A percentile compares a stretch with the other conserved stretches of the same genome.
These are phyloP conservation scores for Euphonia xanthogaster DNA, from an alignment of 2,797 vertebrate species.

Conservation along the genomic window DNA sequence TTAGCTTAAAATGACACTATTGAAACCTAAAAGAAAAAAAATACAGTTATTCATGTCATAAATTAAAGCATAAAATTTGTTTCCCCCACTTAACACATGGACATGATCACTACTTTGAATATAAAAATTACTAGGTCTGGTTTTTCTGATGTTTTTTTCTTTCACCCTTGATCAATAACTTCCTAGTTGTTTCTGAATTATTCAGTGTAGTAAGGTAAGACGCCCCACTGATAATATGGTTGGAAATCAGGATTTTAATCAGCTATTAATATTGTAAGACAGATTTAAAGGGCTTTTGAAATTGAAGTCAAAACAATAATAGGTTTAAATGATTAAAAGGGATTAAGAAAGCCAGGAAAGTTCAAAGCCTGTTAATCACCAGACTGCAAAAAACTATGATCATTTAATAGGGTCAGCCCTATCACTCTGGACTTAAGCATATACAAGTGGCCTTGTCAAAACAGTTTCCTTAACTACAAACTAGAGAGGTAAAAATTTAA, in stretches of 20 bases:
- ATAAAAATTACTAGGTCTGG: not conserved
- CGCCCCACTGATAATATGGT: not conserved
- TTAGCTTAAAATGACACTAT: not conserved
- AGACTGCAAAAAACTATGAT: not conserved
- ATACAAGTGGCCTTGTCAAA: not conserved
- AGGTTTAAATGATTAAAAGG: conserved; percentile 74
- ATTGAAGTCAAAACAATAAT: conserved; percentile 68
- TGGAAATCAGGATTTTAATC: conserved; percentile 49
- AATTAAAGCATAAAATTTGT: not conserved
- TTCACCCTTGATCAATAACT: not conserved
- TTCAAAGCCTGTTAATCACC: conserved; percentile 58
- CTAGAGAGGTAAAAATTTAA: not conserved
- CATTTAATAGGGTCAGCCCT: conserved; percentile 31
- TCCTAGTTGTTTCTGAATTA: not conserved
- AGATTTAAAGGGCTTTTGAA: conserved; percentile 68
- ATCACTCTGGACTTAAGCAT: conserved; percentile 18
- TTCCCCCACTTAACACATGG: not conserved
- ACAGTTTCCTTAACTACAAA: not conserved
- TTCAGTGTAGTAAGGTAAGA: not conserved
- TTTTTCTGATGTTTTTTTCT: not conserved
- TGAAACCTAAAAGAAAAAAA: not conserved
- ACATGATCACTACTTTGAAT: not conserved
- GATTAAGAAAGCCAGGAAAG: conserved; percentile 66
- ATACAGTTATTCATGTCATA: not conserved
- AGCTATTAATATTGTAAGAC: conserved; percentile 58